Conservation (phyloP, 1,140 invertebrate species). For the Ruditapes philippinarum region DNA sequence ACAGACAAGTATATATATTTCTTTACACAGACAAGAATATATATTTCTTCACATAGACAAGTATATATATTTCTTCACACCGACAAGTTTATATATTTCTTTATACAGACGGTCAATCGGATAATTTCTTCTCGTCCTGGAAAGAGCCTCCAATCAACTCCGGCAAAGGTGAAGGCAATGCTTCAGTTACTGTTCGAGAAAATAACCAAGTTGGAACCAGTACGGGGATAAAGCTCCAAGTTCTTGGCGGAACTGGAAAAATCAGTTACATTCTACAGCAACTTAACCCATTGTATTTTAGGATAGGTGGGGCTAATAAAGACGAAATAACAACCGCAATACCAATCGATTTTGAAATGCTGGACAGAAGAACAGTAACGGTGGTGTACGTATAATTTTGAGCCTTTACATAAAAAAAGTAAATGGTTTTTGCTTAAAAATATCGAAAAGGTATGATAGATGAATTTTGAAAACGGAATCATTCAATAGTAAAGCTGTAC, state of each 20-base stretch:
- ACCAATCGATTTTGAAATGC: background rate
- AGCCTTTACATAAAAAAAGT: no score
- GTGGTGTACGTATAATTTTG: slow-evolving; percentile 3
- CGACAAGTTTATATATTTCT: no score
- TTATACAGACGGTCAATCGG: background rate
- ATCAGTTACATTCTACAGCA: background rate
- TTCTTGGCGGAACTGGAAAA: background rate
- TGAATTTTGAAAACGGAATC: no score
- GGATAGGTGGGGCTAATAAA: background rate
- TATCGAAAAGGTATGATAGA: no score
- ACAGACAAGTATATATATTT: no score
- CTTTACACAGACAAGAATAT: no score
- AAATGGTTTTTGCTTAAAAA: no score
- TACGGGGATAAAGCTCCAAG: background rate
- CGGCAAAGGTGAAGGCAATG: background rate
- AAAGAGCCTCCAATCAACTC: background rate
- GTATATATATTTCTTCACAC: no score
- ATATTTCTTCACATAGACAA: no score
- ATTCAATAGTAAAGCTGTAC: no score
- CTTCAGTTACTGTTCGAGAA: background rate
- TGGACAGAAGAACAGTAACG: background rate
- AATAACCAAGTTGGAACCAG: background rate
- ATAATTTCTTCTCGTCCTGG: background rate
- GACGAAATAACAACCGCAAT: background rate
- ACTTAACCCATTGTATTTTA: background rate